Evolutionary conservation across 2,797 vertebrate genomes (phyloP).

Genomic region (Spinibarbus caldwelli): DNA sequence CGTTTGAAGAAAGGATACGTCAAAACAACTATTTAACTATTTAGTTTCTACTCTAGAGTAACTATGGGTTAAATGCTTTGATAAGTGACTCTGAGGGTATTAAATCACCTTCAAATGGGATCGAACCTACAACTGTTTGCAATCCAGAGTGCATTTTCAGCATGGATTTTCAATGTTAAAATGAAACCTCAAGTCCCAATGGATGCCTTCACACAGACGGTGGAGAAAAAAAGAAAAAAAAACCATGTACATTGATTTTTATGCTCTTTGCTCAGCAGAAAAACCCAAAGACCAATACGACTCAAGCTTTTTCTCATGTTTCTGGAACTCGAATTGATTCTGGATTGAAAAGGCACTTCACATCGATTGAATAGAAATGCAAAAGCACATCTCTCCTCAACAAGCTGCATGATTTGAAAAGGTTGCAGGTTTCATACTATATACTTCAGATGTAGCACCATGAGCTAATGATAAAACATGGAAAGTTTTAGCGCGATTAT

Average conservation of each 20-base stretch:
- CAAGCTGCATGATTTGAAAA: background rate
- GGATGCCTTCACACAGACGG: background rate
- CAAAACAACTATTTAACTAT: background rate
- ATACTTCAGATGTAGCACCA: background rate
- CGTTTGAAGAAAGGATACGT: too few relatives aligned
- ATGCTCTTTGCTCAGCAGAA: background rate
- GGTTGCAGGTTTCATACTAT: background rate
- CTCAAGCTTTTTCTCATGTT: background rate
- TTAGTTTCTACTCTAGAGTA: background rate
- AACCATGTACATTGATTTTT: conserved; percentile 8
- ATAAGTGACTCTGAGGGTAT: background rate
- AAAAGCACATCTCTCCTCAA: conserved; percentile 6
- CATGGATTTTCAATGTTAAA: conserved; percentile 7
- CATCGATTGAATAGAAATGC: background rate
- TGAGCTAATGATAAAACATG: background rate
- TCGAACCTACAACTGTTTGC: background rate
- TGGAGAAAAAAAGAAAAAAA: background rate
- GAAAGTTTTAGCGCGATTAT: background rate
- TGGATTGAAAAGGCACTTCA: background rate
- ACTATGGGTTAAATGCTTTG: background rate
- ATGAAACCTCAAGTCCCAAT: background rate
- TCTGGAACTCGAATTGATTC: background rate
- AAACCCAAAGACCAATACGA: background rate
- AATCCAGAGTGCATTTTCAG: background rate
- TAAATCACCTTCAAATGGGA: background rate